Base-by-base conservation (phyloP, 2,113 vertebrate genomes). In the Protobothrops flavoviridis region DNA sequence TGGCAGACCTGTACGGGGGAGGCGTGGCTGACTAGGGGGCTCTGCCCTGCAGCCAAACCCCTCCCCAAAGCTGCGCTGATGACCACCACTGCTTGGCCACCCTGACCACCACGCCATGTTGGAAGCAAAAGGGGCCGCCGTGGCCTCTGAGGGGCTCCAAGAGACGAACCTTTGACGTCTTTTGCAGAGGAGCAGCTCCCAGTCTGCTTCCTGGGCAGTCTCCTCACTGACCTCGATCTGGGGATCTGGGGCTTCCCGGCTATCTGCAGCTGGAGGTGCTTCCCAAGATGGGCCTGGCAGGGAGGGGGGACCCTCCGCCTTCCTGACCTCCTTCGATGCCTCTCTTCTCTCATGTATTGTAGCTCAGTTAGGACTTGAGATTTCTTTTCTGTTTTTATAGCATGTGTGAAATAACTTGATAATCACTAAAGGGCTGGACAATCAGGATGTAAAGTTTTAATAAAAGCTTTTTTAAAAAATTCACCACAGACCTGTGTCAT, bases 1-100 rank as follows among this genome's bases (percentile, higher is more conserved):
- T 99, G 95, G 98, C 99, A 0, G 98, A 99, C 92, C 99, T 99
- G 98, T 99, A 99, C 0, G 99, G 99, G 0, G 99, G 99, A 0
- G 99, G 98, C 1, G 98, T 99, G 39, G 99, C 98, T 0, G 98
- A 93, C 10, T 43, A 81, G 74, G 33, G 33, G 17, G 74, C 74
- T 21, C 1, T 6, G 7, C 74, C 33, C 74, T 10, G 74, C 74
- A 81, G 17, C 17, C 20, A 1, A 20, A 20, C 69, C 2, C 15
- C 2, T 50, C 2, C 39, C 3, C n/a, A 3, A n/a, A n/a, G 33
- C 50, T 10, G 29, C 0, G 48, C 69, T 15, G 53, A 43, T 24
- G 53, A 43, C 7, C 0, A 3, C 20, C 24, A 1, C 20, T 92
- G 64, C 52, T 87, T 39, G 55, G 92, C 21, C 1, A 5, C 91